Base-by-base conservation (phyloP, 1,140 invertebrate genomes). In the Ooceraea biroi region DNA sequence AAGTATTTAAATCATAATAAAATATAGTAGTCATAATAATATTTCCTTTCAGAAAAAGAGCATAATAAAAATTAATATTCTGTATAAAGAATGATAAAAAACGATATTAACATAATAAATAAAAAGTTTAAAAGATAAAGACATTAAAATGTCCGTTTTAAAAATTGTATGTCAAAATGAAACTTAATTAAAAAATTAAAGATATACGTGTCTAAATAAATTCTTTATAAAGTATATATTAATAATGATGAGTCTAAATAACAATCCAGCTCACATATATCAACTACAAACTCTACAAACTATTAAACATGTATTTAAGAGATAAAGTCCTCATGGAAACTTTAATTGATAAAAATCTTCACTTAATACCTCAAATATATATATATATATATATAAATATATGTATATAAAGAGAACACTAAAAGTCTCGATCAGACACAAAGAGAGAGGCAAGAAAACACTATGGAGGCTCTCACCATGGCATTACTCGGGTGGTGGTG, bases 401-500 rank as follows among this genome's bases (percentile, higher is more conserved):
- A 80, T 80, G 27, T 55, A 57, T 80, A 82, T 50, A 85, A 78
- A 71, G 55, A 36, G 82, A 71, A 88, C 83, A 87, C 86, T 90
- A 91, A 36, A 36, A 89, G 91, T 84, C 91, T 93, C 87, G 93
- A 78, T 90, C 90, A 91, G 92, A 90, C 91, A 93, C 91, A 93
- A 57, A 57, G 22, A 80, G 41, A 80, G 52, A 93, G 89, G 89
- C 89, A 93, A 93, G 91, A 93, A 93, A 90, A 93, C 90, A 94
- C 91, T 92, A 94, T 93, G 93, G 91, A 90, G 76, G 76, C 76
- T 69, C 96, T 96, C 96, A 96, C 96, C 96, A 95, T 95, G 92
- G 93, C 93, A 92, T 80, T 80, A 80, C 68, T 80, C 76, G 76
- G 76, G 50, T 80, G 61, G 5, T 74, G 74, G 65, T 80, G 74